Evolutionary conservation across 1,140 invertebrate genomes (phyloP).

Genomic region (Orius laevigatus): DNA sequence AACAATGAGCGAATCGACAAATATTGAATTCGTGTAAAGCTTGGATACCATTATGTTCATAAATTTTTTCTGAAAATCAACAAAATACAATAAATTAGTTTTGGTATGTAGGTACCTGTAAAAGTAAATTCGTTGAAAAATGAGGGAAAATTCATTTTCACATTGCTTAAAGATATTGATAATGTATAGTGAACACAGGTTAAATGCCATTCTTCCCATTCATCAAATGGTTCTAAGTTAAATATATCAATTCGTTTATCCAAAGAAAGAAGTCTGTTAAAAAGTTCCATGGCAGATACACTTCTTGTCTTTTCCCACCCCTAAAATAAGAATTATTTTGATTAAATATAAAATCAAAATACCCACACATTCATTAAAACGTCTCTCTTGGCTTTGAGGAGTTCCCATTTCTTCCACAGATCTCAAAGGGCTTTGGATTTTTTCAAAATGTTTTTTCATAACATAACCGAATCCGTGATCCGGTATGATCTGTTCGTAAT

Average conservation of each 20-base stretch:
- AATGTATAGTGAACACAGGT: slow-evolving; percentile 37
- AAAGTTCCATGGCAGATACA: slow-evolving; percentile 31
- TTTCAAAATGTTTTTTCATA: slow-evolving; percentile 33
- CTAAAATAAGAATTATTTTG: slow-evolving; percentile 23
- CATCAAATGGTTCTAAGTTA: slow-evolving; percentile 35
- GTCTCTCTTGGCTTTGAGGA: slow-evolving; percentile 25
- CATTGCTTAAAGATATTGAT: slow-evolving; percentile 17
- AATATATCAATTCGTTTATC: slow-evolving; percentile 27
- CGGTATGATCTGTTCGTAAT: slow-evolving; percentile 35
- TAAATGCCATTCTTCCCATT: slow-evolving; percentile 36
- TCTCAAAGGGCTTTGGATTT: slow-evolving; percentile 30
- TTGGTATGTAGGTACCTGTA: background rate
- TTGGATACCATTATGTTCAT: background rate
- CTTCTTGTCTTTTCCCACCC: slow-evolving; percentile 27
- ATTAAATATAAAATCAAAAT: slow-evolving; percentile 11
- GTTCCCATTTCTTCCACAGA: slow-evolving; percentile 28
- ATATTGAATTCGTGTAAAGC: background rate
- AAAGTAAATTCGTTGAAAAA: no score
- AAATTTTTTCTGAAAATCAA: background rate
- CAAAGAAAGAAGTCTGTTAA: slow-evolving; percentile 21
- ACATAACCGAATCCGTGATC: slow-evolving; percentile 33
- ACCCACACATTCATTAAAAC: slow-evolving; percentile 28
- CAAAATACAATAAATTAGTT: background rate
- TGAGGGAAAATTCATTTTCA: no score
- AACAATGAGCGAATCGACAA: no score